Evolutionary conservation across 2,113 vertebrate genomes (phyloP).

Genomic region (Antennarius striatus): DNA sequence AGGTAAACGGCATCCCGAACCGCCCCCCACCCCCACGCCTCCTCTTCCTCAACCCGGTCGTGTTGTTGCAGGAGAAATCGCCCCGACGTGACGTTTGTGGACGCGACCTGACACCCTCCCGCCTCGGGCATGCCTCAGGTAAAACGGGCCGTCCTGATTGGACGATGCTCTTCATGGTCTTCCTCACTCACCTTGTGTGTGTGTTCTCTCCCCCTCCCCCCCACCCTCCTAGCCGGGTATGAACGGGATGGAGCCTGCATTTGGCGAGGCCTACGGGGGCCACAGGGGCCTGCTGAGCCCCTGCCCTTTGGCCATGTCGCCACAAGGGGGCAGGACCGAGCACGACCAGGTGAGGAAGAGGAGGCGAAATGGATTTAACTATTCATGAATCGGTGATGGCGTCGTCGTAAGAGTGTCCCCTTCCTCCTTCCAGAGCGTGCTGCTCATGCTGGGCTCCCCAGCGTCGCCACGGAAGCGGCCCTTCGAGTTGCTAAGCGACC

Average conservation of each 20-base stretch:
- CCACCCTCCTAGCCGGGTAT: slow-evolving; percentile 70
- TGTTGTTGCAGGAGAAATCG: slow-evolving; percentile 35
- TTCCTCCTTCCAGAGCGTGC: slow-evolving; percentile 59
- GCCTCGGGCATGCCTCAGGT: slow-evolving; percentile 79
- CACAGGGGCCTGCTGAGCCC: slow-evolving; percentile 71
- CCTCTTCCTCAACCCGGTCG: background rate
- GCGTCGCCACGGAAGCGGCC: slow-evolving; percentile 76
- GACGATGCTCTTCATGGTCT: background rate
- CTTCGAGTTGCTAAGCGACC: slow-evolving; percentile 80
- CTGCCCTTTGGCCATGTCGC: slow-evolving; percentile 75
- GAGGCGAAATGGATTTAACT: too few relatives aligned
- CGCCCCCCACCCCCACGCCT: background rate
- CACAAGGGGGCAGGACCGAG: slow-evolving; percentile 74
- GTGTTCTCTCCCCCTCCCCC: slow-evolving; percentile 8
- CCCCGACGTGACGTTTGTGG: slow-evolving; percentile 41
- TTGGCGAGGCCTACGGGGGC: slow-evolving; percentile 78
- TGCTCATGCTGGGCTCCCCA: slow-evolving; percentile 79
- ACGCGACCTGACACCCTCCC: slow-evolving; percentile 54
- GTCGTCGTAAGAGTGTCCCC: background rate
- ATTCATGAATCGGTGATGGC: too few relatives aligned
- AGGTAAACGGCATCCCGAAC: slow-evolving; percentile 23
- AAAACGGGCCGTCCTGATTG: slow-evolving; percentile 2
- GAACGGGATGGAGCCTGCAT: slow-evolving; percentile 81
- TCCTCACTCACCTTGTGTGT: slow-evolving; percentile 3
- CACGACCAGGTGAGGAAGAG: slow-evolving; percentile 72